Evolutionary conservation across 2,888 invertebrate species (phyloP), one percentile per base, ranked within the genome.

Genomic region (Anthrax anthrax): DNA sequence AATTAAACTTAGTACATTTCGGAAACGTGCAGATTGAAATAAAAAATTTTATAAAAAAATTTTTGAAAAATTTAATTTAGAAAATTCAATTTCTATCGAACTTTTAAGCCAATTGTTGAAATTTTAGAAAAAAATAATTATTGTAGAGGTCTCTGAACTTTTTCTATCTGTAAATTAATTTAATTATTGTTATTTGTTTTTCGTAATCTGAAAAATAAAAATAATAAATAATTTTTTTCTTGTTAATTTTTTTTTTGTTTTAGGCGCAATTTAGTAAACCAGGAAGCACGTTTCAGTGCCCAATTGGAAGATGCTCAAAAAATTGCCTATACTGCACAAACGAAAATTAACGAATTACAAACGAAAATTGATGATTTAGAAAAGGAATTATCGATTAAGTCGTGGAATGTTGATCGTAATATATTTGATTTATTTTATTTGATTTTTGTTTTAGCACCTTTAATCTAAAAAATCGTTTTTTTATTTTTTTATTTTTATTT

Each of bases 321-420:
- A 46, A 63, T 61, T 55, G 61, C 62, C 39, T 57, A 59, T 23
- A 59, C 54, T 52, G 55, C 65, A 45, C 63, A 67, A 54, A 51
- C 56, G 32, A 67, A 66, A 55, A 57, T 63, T 29, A 50, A 55
- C 37, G 61, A 65, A 18, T 58, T 69, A 57, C 64, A 67, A 51
- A 34, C 54, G 13, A 67, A 63, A 57, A 63, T 69, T 49, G 61
- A 63, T 47, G 57, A 58, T 47, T 54, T 68, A 46, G 68, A 69
- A 51, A 60, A 61, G 47, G 66, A 69, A 46, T 48, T 69, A 39
- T 62, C 65, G 3, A 49, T 57, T 4, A 69, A 69, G 51, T 60
- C 65, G 52, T 67, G 69, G 66, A 63, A 66, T 53, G 64, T 69
- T 43, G 69, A 69, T 48, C 63, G 69, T 68, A 56, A 61, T n/a